These are phyloP conservation scores for Chloroclysta siterata DNA, from an alignment of 2,888 invertebrate species.

Conservation along the genomic window DNA sequence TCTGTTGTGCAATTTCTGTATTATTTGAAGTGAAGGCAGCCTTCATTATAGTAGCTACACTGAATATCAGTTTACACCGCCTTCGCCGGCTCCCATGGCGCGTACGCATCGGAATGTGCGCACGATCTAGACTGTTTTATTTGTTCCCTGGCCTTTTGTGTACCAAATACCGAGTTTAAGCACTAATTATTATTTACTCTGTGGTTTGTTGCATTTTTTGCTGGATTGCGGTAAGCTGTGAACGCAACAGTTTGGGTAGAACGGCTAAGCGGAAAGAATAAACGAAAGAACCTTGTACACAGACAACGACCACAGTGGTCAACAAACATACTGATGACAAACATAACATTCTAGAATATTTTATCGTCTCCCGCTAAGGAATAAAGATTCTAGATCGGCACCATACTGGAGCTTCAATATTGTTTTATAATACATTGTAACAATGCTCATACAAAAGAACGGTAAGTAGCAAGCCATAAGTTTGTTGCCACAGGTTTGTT, in stretches of 20 bases:
- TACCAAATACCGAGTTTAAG: conserved; percentile 29
- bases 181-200: conserved; percentile 23
- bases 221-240: background rate
- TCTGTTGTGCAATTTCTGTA: no score
- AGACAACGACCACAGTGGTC: background rate
- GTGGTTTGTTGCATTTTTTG: conserved; percentile 8
- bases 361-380: no score
- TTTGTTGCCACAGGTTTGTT: no score
- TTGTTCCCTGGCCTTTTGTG: conserved; percentile 36
- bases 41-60: conserved; percentile 3
- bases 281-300: conserved; percentile 2
- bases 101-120: conserved; percentile 39
- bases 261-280: conserved; percentile 7
- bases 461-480: no score
- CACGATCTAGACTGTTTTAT: conserved; percentile 38
- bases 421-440: no score
- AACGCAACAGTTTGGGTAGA: conserved; percentile 7
- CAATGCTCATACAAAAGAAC: no score
- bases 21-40: no score
- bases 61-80: conserved; percentile 8
- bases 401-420: no score
- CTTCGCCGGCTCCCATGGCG: conserved; percentile 34
- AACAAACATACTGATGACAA: background rate
- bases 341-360: no score
- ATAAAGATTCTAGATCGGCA: no score